phyloP scores from a whole-genome alignment of 2,113 vertebrate species.

The Scolopax mira region DNA sequence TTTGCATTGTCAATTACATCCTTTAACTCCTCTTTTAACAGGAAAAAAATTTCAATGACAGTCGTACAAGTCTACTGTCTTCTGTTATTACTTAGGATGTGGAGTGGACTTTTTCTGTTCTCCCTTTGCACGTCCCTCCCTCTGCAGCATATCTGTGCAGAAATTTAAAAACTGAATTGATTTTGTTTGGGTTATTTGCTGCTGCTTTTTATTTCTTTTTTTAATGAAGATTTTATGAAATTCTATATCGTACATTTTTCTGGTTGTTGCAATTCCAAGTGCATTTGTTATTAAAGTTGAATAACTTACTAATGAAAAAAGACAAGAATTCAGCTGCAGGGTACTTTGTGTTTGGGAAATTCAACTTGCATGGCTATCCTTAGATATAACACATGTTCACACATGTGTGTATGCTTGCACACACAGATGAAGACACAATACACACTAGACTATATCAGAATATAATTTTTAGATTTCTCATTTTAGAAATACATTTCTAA shows the following conservation, averaged over 20 bases:
- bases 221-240: slow-evolving; percentile 51
- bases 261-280: slow-evolving; percentile 27
- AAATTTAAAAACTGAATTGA: neutral
- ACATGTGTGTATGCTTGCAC: neutral
- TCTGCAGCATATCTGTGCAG: neutral
- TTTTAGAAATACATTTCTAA: neutral
- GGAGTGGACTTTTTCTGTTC: neutral
- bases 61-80: neutral
- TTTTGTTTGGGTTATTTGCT: slow-evolving; percentile 24
- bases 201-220: slow-evolving; percentile 55
- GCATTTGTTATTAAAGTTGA: slow-evolving; percentile 55
- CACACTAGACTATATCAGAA: neutral
- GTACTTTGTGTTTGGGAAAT: neutral
- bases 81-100: neutral
- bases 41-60: neutral
- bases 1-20: neutral
- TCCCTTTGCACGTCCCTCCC: neutral
- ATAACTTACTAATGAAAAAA: slow-evolving; percentile 40
- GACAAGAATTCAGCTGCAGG: neutral
- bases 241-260: slow-evolving; percentile 5
- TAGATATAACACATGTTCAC: neutral
- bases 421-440: neutral
- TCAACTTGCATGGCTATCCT: neutral
- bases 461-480: neutral
- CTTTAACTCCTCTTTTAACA: slow-evolving; percentile 24